These are phyloP conservation scores for Siniperca chuatsi DNA, from an alignment of 2,113 vertebrate genomes.

Conservation along the genomic window DNA sequence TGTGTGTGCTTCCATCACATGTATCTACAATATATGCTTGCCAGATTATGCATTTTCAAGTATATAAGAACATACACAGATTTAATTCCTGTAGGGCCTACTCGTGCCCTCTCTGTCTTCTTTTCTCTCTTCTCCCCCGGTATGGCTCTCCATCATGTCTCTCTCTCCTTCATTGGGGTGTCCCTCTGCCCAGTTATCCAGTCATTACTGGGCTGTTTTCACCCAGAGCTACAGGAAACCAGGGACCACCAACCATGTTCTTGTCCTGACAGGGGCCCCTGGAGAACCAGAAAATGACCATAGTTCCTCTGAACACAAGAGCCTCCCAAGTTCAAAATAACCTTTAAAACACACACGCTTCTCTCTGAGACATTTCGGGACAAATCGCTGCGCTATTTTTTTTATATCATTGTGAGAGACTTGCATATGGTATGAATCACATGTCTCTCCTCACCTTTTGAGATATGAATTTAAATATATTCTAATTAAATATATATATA, in stretches of 20 bases:
- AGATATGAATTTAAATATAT: no score
- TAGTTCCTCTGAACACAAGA: constrained; percentile 23
- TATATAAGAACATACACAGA: neutral
- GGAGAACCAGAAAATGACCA: neutral
- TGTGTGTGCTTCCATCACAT: neutral
- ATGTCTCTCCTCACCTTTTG: no score
- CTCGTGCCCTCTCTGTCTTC: neutral
- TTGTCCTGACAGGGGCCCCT: constrained; percentile 14
- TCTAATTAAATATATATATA: no score
- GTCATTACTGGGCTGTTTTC: constrained; percentile 35
- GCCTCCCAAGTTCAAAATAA: constrained; percentile 27
- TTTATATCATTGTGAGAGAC: neutral
- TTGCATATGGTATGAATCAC: no score
- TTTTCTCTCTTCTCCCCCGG: neutral
- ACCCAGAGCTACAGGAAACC: constrained; percentile 4
- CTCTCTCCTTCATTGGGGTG: constrained; percentile 13
- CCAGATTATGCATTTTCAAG: constrained; percentile 3
- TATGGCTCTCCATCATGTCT: constrained; percentile 6
- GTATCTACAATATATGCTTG: neutral
- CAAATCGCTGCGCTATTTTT: neutral
- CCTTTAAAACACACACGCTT: constrained; percentile 18
- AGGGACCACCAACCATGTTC: constrained; percentile 30
- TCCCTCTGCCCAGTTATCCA: constrained; percentile 13
- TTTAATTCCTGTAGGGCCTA: neutral
- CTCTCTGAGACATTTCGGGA: neutral